A percentile compares a stretch with the other conserved stretches of the same genome.
Evolutionary conservation across 2,888 invertebrate species (phyloP).

Genomic region (Thysanoteuthis rhombus): DNA sequence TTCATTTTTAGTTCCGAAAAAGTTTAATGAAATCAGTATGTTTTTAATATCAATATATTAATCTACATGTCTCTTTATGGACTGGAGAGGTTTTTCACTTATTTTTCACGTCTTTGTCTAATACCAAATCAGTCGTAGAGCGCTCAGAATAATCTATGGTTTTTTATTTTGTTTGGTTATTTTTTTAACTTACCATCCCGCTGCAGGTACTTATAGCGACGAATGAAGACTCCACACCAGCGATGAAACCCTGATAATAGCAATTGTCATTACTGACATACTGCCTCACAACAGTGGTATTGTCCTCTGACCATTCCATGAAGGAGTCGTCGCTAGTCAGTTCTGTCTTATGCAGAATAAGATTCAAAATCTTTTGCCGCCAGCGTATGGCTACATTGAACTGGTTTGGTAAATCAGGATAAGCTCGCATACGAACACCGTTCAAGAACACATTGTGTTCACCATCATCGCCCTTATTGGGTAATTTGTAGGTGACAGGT

Average conservation of each 20-base stretch:
- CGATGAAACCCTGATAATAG: conserved; percentile 18
- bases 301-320: conserved; percentile 13
- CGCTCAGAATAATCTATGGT: too few relatives aligned
- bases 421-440: not conserved
- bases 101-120: too few relatives aligned
- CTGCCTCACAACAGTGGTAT: not conserved
- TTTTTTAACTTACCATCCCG: not conserved
- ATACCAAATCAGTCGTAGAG: too few relatives aligned
- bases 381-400: conserved; percentile 28
- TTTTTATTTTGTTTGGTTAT: not conserved
- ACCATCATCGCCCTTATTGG: not conserved
- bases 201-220: not conserved
- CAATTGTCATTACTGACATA: not conserved
- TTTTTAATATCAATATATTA: too few relatives aligned
- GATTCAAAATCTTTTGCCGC: not conserved
- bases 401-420: not conserved
- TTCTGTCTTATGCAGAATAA: not conserved
- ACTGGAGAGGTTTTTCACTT: too few relatives aligned
- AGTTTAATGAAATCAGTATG: too few relatives aligned
- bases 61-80: too few relatives aligned
- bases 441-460: not conserved
- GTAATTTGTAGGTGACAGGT: not conserved
- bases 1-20: too few relatives aligned
- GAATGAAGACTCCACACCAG: not conserved
- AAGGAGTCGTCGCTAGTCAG: not conserved